Evolutionary conservation across 2,888 invertebrate species (phyloP), one percentile per base, ranked within the genome.

Genomic region (Idaea straminata): DNA sequence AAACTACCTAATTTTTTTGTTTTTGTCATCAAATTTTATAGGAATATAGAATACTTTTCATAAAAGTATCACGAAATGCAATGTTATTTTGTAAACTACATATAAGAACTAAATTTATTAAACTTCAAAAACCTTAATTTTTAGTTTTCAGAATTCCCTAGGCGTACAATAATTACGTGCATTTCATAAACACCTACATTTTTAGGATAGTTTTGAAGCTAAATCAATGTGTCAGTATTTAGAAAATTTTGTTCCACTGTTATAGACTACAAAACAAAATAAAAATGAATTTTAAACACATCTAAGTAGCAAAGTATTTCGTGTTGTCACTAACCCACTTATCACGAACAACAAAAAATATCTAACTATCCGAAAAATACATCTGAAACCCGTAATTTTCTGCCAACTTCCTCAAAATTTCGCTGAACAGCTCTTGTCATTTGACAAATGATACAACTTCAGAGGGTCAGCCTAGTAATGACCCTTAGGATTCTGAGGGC

Each of bases 391-490:
- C 47, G 47, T 47, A 47, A 47, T 47, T 47, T 47, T 47, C 47
- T 47, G 47, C 13, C 10, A 47, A 47, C 47, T 47, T 47, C 47
- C 47, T 61, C 36, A 38, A 38, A 15, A 38, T n/a, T 36, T 61
- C 36, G 36, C 47, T 61, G 36, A 36, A 61, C n/a, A 61, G 47
- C 62, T 36, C 65, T 69, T 67, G 58, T 69, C 64, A 64, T 67
- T 72, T 71, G 70, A 72, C 72, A 73, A 72, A 73, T 70, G 72
- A 73, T 73, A 73, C 65, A 72, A 69, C 65, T 66, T 57, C 57
- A 63, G 67, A 67, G 70, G 70, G 67, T 69, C 71, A 66, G 59
- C 34, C 15, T 15, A 13, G 15, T 38, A 59, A 59, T 34, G 59
- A 59, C 59, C 34, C 68, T 68, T 62, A n/a, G 62, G 65, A 65